phyloP scores from a whole-genome alignment of 2,113 vertebrate genomes.

The Calonectris borealis region DNA sequence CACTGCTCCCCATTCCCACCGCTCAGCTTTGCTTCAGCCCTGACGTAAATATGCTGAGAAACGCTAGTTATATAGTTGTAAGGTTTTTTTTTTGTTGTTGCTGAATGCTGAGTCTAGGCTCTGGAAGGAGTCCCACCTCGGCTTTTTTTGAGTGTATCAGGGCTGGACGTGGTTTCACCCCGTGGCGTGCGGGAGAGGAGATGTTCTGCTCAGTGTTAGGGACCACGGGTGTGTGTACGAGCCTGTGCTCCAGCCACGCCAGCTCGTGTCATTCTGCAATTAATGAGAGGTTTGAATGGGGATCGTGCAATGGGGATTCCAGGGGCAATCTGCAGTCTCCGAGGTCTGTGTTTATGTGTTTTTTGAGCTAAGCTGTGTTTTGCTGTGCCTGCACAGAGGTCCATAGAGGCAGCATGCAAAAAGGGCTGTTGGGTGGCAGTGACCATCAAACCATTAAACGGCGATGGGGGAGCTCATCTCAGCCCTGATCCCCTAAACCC shows the following conservation, averaged over 20 bases:
- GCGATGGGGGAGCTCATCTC: not conserved
- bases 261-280: not conserved
- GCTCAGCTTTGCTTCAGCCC: not conserved
- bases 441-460: too few species aligned
- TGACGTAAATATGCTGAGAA: not conserved
- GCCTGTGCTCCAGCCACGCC: not conserved
- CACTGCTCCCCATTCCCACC: not conserved
- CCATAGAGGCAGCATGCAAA: not conserved
- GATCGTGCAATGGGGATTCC: not conserved
- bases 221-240: accelerated
- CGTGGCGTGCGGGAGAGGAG: accelerated
- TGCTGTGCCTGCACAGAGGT: not conserved
- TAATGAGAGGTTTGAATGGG: not conserved
- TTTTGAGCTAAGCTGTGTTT: not conserved
- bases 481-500: not conserved
- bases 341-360: not conserved
- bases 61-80: not conserved
- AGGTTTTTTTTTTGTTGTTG: not conserved
- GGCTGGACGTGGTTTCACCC: accelerated
- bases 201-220: not conserved
- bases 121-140: not conserved
- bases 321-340: not conserved
- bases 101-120: not conserved
- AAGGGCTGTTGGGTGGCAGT: not conserved
- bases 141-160: not conserved